phyloP scores from a whole-genome alignment of 2,797 vertebrate genomes.

The Lagocephalus sceleratus region DNA sequence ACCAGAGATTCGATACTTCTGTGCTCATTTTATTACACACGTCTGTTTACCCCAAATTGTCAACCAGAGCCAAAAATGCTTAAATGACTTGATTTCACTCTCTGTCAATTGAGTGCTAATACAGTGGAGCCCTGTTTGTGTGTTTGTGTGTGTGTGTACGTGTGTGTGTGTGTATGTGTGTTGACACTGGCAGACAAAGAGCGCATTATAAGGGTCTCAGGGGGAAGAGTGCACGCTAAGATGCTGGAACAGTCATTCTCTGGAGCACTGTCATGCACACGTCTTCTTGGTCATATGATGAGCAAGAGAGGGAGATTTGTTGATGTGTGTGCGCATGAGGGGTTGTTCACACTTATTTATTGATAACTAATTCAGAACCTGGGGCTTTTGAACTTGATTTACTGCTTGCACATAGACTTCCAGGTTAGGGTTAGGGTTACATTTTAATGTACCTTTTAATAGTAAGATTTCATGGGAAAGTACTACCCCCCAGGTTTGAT shows the following conservation, averaged over 20 bases:
- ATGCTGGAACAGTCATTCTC: constrained; percentile 58
- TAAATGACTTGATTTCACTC: constrained; percentile 55
- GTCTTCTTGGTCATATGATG: constrained; percentile 66
- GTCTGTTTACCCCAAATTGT: constrained; percentile 18
- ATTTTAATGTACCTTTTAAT: not conserved
- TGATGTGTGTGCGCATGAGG: not conserved
- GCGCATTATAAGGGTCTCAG: constrained; percentile 56
- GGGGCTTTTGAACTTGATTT: no score
- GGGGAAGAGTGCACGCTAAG: constrained; percentile 38
- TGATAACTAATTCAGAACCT: no score
- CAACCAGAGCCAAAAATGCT: constrained; percentile 34
- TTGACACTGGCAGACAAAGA: constrained; percentile 61
- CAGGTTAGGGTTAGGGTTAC: no score
- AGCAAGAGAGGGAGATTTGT: constrained; percentile 4
- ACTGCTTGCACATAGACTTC: no score
- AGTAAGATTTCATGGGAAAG: no score
- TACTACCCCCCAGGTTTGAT: no score
- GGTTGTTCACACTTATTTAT: no score
- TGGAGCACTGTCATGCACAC: constrained; percentile 62
- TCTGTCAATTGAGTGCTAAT: constrained; percentile 63
- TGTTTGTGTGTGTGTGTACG: constrained; percentile 36
- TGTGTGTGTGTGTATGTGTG: constrained; percentile 11
- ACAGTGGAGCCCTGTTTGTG: constrained; percentile 67
- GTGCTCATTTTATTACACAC: not conserved
- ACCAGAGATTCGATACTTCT: not conserved